These are phyloP conservation scores for Montipora cactus DNA, from an alignment of 64 coral and sea anemone species.

Conservation along the genomic window DNA sequence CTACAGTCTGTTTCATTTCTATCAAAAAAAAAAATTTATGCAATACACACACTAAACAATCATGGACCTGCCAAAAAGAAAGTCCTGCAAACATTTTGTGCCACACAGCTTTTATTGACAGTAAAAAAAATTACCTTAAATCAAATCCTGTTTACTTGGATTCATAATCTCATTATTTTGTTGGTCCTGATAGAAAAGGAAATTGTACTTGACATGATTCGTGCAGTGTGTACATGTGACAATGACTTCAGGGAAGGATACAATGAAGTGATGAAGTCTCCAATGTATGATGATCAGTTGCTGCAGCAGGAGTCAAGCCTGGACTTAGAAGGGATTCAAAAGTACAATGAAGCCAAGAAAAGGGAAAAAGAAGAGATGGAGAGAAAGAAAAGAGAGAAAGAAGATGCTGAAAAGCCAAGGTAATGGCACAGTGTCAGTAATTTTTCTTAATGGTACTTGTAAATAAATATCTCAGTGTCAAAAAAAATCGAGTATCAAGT, in stretches of 20 bases:
- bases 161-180: background rate
- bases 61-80: too few relatives aligned
- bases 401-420: constrained; percentile 86
- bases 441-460: too few relatives aligned
- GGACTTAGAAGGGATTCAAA: constrained; percentile 89
- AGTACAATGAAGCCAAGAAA: constrained; percentile 87
- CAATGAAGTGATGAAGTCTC: constrained; percentile 76
- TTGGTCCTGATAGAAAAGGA: constrained; percentile 83
- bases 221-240: constrained; percentile 91
- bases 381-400: constrained; percentile 31
- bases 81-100: too few relatives aligned
- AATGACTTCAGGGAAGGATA: constrained; percentile 93
- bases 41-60: too few relatives aligned
- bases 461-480: too few relatives aligned
- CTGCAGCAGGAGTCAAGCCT: constrained; percentile 94
- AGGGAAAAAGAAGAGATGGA: constrained; percentile 78
- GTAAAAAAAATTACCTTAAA: too few relatives aligned
- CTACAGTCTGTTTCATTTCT: too few relatives aligned
- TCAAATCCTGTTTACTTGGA: background rate
- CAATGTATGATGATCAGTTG: constrained; percentile 89
- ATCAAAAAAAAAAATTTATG: too few relatives aligned
- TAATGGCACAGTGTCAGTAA: background rate
- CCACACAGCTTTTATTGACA: too few relatives aligned
- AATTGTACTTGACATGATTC: constrained; percentile 96
- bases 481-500: too few relatives aligned